phyloP scores from a whole-genome alignment of 2,113 vertebrate genomes.

The Cervus canadensis region DNA sequence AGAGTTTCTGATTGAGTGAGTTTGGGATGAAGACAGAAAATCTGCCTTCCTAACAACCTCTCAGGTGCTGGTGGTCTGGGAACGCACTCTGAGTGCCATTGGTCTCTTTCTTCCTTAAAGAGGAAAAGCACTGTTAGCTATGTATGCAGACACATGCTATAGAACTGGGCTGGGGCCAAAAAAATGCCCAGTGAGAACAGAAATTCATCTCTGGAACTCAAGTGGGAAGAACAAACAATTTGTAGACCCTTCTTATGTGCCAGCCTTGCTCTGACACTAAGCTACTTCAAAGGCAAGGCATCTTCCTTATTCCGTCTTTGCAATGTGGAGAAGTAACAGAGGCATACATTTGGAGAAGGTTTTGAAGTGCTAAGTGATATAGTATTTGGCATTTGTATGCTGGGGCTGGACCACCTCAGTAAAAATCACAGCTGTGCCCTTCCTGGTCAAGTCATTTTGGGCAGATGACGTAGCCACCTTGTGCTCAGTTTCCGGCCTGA shows the following conservation, averaged over 20 bases:
- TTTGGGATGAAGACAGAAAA: not conserved
- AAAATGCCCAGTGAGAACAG: not conserved
- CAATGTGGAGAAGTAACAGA: not conserved
- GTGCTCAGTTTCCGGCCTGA: not conserved
- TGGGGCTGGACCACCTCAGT: too few relatives aligned
- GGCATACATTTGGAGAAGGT: not conserved
- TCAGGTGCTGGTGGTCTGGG: not conserved
- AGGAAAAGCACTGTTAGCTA: not conserved
- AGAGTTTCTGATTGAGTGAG: not conserved
- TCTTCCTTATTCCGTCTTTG: not conserved
- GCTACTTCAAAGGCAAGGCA: not conserved
- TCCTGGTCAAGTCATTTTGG: not conserved
- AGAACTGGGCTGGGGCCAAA: not conserved
- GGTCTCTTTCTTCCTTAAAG: not conserved
- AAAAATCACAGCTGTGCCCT: not conserved
- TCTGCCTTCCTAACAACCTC: not conserved
- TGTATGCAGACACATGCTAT: not conserved
- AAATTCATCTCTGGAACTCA: not conserved
- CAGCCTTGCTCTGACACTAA: not conserved
- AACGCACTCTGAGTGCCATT: not conserved
- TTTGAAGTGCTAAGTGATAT: not conserved
- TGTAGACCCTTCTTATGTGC: not conserved
- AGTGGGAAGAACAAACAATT: not conserved
- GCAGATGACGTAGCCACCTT: not conserved
- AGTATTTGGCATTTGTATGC: not conserved